Evolutionary conservation across 1,140 invertebrate species (phyloP).

Genomic region (Branchinecta lindahli): DNA sequence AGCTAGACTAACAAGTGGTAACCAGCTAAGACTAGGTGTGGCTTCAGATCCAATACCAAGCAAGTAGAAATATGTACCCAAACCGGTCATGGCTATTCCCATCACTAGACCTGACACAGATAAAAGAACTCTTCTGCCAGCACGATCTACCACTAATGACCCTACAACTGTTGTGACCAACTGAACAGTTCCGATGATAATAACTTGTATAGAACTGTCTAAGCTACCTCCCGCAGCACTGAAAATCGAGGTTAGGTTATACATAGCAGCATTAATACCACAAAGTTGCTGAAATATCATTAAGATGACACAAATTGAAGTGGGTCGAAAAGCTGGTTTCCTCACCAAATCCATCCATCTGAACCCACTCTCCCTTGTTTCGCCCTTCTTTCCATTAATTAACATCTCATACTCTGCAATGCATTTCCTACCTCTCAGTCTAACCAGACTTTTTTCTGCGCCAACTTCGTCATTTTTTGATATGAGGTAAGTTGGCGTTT

Average conservation of each 20-base stretch:
- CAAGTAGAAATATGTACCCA: constrained; percentile 42
- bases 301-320: constrained; percentile 53
- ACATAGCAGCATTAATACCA: constrained; percentile 70
- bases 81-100: constrained; percentile 35
- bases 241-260: constrained; percentile 60
- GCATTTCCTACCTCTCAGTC: no score
- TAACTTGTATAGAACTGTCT: constrained; percentile 39
- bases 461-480: neutral
- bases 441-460: neutral
- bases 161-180: constrained; percentile 47
- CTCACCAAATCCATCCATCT: constrained; percentile 34
- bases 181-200: constrained; percentile 61
- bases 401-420: no score
- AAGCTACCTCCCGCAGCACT: constrained; percentile 36
- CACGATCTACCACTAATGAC: constrained; percentile 53
- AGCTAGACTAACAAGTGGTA: constrained; percentile 39
- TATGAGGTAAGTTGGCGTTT: neutral
- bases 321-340: constrained; percentile 43
- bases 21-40: constrained; percentile 30
- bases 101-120: constrained; percentile 44
- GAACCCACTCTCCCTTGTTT: no score
- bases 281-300: constrained; percentile 74
- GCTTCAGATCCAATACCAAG: neutral
- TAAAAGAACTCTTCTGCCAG: constrained; percentile 53
- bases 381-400: neutral